phyloP scores from a whole-genome alignment of 2,797 vertebrate genomes.

The Mormyrops boulengeri region DNA sequence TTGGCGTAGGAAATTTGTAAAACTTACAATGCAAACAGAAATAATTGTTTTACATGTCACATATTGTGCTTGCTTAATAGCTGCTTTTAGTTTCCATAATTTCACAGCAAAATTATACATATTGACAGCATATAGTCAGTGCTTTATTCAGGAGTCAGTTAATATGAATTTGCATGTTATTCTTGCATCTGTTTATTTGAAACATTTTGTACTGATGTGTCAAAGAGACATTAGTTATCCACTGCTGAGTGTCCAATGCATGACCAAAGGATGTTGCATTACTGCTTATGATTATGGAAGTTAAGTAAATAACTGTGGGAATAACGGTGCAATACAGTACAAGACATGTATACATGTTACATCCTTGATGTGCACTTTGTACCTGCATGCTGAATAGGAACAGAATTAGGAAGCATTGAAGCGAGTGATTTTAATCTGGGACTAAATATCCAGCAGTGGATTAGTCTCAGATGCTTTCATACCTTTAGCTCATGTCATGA shows the following conservation, averaged over 20 bases:
- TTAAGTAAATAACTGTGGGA: not conserved
- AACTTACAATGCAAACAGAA: not conserved
- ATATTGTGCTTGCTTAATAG: not conserved
- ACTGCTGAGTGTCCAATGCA: not conserved
- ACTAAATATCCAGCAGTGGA: slow-evolving; percentile 77
- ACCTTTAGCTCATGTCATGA: slow-evolving; percentile 69
- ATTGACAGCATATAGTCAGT: not conserved
- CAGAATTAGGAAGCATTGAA: slow-evolving; percentile 65
- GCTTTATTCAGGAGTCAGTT: slow-evolving; percentile 14
- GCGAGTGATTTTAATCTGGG: slow-evolving; percentile 74
- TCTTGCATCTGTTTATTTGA: not conserved
- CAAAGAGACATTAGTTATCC: slow-evolving; percentile 8
- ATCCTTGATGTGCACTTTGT: slow-evolving; percentile 61
- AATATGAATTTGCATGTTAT: slow-evolving; percentile 20
- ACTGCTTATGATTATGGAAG: not conserved
- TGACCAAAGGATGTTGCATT: not conserved
- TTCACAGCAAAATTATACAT: not conserved
- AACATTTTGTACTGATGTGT: slow-evolving; percentile 20
- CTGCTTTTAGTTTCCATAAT: not conserved
- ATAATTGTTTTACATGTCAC: not conserved
- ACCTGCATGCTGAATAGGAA: slow-evolving; percentile 64
- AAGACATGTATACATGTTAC: slow-evolving; percentile 48
- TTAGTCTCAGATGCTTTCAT: slow-evolving; percentile 72
- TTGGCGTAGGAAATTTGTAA: not conserved
- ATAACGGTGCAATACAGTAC: slow-evolving; percentile 35